A percentile compares a stretch with the other conserved stretches of the same genome.
These are phyloP conservation scores for Chrysaora quinquecirrha DNA, from an alignment of 30 jellyfish, hydroid and myxozoan genomes.

Conservation along the genomic window DNA sequence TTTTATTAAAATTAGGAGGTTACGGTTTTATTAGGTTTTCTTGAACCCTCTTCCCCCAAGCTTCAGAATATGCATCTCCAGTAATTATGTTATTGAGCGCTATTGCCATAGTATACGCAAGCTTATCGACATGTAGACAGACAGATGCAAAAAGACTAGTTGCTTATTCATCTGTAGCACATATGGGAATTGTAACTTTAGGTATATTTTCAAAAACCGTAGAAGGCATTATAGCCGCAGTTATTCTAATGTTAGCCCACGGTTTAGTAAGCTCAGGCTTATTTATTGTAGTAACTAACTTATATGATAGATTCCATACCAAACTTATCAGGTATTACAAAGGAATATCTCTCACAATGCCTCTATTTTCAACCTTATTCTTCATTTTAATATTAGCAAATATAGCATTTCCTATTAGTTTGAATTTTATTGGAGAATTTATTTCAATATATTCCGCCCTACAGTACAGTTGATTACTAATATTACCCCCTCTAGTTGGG, in stretches of 20 bases:
- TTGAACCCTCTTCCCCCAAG: constrained; percentile 41
- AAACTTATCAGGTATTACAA: constrained; percentile 35
- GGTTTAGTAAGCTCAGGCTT: constrained; percentile 60
- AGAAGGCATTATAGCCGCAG: constrained; percentile 27
- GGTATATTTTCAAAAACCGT: constrained; percentile 28
- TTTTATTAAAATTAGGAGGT: constrained; percentile 40
- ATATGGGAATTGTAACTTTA: constrained; percentile 68
- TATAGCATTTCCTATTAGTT: constrained; percentile 52
- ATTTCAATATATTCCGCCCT: constrained; percentile 20
- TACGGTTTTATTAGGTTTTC: constrained; percentile 43
- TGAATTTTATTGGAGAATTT: constrained; percentile 60
- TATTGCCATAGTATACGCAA: constrained; percentile 29
- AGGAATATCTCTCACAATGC: constrained; percentile 31
- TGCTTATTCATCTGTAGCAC: constrained; percentile 80
- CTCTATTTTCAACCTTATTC: constrained; percentile 6
- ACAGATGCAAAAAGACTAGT: constrained; percentile 53
- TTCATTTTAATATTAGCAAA: constrained; percentile 17
- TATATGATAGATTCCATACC: constrained; percentile 50
- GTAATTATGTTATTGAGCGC: neutral
- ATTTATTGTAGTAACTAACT: constrained; percentile 28
- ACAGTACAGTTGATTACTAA: neutral
- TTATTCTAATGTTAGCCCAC: constrained; percentile 60
- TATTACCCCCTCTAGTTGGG: constrained; percentile 16
- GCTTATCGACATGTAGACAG: constrained; percentile 53
- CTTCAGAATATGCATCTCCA: constrained; percentile 31